phyloP scores from a whole-genome alignment of 2,113 vertebrate genomes.

The Silurus meridionalis region DNA sequence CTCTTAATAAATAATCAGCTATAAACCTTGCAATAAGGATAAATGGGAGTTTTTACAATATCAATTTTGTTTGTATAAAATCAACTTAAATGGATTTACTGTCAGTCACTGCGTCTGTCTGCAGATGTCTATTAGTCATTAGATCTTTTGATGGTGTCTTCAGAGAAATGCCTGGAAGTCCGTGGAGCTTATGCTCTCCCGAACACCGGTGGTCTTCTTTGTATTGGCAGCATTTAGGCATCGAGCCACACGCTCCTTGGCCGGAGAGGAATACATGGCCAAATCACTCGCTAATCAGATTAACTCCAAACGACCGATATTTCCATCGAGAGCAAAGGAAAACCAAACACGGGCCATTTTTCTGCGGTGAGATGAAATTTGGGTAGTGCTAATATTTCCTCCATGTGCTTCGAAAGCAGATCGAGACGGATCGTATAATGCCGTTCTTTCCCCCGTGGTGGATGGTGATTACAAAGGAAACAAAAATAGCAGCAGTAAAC shows the following conservation, averaged over 20 bases:
- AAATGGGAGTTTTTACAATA: neutral
- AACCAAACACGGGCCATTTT: neutral
- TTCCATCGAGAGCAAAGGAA: slow-evolving; percentile 32
- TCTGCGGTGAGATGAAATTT: slow-evolving; percentile 14
- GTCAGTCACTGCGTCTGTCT: neutral
- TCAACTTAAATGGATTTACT: neutral
- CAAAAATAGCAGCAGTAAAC: slow-evolving; percentile 25
- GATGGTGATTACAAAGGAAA: slow-evolving; percentile 33
- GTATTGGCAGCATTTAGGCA: slow-evolving; percentile 46
- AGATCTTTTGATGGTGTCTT: neutral
- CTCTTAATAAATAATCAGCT: neutral
- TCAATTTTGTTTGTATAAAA: neutral
- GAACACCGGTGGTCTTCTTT: slow-evolving; percentile 54
- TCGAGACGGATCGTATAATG: slow-evolving; percentile 21
- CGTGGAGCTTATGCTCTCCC: slow-evolving; percentile 10
- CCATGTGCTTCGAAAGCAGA: slow-evolving; percentile 23
- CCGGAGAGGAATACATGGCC: slow-evolving; percentile 50
- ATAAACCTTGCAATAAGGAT: neutral
- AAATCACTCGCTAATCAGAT: slow-evolving; percentile 53
- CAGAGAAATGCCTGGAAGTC: slow-evolving; percentile 24
- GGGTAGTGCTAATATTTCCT: neutral
- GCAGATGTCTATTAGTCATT: neutral
- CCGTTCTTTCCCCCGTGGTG: neutral
- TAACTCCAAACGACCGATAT: slow-evolving; percentile 49
- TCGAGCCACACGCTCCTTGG: slow-evolving; percentile 41